Evolutionary conservation across 2,797 vertebrate species (phyloP), one percentile per base, ranked within the genome.

Genomic region (Lerista edwardsae): DNA sequence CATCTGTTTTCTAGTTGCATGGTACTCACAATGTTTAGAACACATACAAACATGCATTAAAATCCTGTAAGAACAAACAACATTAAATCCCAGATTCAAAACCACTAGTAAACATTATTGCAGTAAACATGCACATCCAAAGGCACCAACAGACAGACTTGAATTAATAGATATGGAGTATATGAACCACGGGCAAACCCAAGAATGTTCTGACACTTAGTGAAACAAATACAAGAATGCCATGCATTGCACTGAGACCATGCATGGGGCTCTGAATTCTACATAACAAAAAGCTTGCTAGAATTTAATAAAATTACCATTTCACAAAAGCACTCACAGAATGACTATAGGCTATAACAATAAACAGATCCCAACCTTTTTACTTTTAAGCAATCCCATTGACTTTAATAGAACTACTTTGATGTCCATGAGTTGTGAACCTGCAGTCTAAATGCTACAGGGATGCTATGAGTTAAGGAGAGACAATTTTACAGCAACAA

Each of bases 261-360:
- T n/a, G 25, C 39, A 29, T 23, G 36, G 80, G 73, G 74, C 36
- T 44, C n/a, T 10, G 80, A 21, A 74, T 87, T 81, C 39, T 6
- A 65, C 36, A 1, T 62, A 84, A 55, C 1, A 72, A 80, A 91
- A 88, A 79, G 1, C 2, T 59, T 44, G 2, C 27, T 0, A 41
- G 17, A 23, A 25, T 61, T 61, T 61, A 25, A 61, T 15, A 25
- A 64, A 5, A 3, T 19, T 15, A 64, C 0, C 1, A 77, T 3
- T 1, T 79, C 0, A 0, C 5, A 69, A 12, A n/a, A 55, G 59
- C 10, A 29, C 29, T 59, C 29, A 57, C 31, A 41, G 15, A 59
- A 79, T 55, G 0, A 29, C 0, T 0, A 68, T 1, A 68, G 11
- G 0, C 1, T 81, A 39, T 23, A 82, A 71, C 75, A 51, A 7